phyloP scores from a whole-genome alignment of 2,888 invertebrate species.

The Parnassius mnemosyne region DNA sequence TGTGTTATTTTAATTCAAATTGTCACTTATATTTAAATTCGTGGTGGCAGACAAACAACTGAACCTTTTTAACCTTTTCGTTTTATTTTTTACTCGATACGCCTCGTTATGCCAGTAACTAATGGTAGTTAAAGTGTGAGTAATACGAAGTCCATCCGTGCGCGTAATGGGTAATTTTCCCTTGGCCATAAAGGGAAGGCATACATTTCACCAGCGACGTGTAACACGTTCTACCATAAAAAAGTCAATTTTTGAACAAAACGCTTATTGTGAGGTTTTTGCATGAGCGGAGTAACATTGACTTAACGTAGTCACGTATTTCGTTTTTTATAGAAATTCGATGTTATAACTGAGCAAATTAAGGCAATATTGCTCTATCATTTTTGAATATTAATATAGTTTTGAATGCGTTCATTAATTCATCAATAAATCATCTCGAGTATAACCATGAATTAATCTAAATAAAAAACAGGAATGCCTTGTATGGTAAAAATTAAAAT shows the following conservation, averaged over 20 bases:
- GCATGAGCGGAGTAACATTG: constrained; percentile 15
- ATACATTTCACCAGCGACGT: constrained; percentile 24
- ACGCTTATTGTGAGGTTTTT: constrained; percentile 26
- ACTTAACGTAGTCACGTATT: constrained; percentile 22
- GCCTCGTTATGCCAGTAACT: constrained; percentile 19
- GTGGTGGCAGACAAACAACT: too few species aligned
- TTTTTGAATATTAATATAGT: background rate
- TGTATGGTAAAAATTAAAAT: too few species aligned
- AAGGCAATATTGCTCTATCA: too few species aligned
- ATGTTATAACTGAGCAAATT: constrained; percentile 7
- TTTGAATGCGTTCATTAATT: background rate
- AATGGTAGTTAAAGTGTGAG: constrained; percentile 22
- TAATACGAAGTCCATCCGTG: constrained; percentile 24
- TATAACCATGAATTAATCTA: too few species aligned
- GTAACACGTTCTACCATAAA: constrained; percentile 24
- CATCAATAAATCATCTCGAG: background rate
- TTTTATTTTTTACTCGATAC: background rate
- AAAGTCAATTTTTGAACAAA: constrained; percentile 23
- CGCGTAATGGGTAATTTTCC: constrained; percentile 26
- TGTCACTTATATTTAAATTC: too few species aligned
- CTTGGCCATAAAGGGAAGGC: constrained; percentile 21
- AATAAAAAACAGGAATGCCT: too few species aligned
- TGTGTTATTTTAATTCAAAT: too few species aligned
- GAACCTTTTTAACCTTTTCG: too few species aligned
- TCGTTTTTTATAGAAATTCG: constrained; percentile 22